A percentile compares a stretch with the other conserved stretches of the same genome.
phyloP scores from a whole-genome alignment of 2,888 invertebrate species.

The Lycaena phlaeas region DNA sequence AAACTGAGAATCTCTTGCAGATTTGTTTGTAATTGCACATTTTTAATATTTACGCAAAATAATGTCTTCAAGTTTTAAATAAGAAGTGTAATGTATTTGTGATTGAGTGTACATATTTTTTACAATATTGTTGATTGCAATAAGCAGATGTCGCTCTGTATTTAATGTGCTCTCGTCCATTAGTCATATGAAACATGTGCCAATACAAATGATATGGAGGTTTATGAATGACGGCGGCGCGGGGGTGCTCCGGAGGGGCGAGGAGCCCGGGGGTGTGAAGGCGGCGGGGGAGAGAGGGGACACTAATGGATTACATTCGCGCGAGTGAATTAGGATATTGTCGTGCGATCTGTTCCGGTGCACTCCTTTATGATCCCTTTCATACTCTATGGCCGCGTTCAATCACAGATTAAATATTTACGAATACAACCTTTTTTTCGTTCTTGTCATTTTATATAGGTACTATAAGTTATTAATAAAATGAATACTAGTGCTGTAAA shows the following conservation, averaged over 20 bases:
- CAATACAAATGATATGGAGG: constrained; percentile 72
- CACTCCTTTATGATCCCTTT: constrained; percentile 50
- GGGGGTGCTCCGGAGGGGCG: constrained; percentile 23
- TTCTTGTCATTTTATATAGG: too few species aligned
- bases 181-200: constrained; percentile 72
- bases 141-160: constrained; percentile 48
- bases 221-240: constrained; percentile 66
- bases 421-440: too few species aligned
- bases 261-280: constrained; percentile 22
- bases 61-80: too few species aligned
- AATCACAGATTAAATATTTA: constrained; percentile 27
- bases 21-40: too few species aligned
- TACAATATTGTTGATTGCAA: constrained; percentile 36
- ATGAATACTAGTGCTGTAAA: too few species aligned
- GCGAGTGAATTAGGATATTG: constrained; percentile 73
- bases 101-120: constrained; percentile 7
- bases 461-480: too few species aligned
- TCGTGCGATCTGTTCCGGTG: constrained; percentile 68
- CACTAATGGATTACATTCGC: constrained; percentile 72
- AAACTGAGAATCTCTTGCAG: too few species aligned
- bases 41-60: too few species aligned
- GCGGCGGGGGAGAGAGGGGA: constrained; percentile 33
- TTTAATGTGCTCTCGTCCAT: constrained; percentile 60
- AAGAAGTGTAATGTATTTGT: background rate
- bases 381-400: constrained; percentile 20